A percentile compares a stretch with the other conserved stretches of the same genome.
phyloP scores from a whole-genome alignment of 2,113 vertebrate species.

The Chiloscyllium plagiosum region DNA sequence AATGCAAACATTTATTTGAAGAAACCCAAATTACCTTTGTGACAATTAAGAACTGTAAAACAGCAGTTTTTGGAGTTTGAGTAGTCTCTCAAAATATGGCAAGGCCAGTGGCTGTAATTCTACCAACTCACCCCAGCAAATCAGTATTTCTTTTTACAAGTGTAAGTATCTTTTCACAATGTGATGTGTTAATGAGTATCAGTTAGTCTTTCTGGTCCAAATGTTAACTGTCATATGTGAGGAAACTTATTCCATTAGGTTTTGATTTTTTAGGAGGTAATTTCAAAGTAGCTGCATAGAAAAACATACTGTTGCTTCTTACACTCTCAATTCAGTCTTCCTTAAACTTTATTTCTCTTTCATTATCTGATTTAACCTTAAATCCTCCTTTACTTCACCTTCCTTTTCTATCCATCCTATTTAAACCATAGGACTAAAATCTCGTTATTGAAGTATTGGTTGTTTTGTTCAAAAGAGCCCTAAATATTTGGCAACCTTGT shows the following conservation, averaged over 20 bases:
- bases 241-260: background rate
- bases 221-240: background rate
- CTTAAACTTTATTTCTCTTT: too few relatives aligned
- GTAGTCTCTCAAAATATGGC: background rate
- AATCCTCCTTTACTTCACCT: background rate
- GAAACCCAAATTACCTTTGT: background rate
- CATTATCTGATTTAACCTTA: background rate
- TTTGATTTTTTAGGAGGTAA: background rate
- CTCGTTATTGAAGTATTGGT: background rate
- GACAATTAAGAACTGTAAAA: background rate
- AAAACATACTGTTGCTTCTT: background rate
- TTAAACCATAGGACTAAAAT: background rate
- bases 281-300: background rate
- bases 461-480: background rate
- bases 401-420: background rate
- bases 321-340: background rate
- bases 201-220: background rate
- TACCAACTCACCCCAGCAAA: background rate
- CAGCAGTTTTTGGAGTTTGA: background rate
- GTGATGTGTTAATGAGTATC: background rate
- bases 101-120: background rate
- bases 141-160: background rate
- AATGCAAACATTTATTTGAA: background rate
- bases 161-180: background rate
- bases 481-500: background rate